Percentiles rank a stretch among this genome's conserved stretches.
These are phyloP conservation scores for Channa striata DNA, from an alignment of 2,797 vertebrate species.

Conservation along the genomic window DNA sequence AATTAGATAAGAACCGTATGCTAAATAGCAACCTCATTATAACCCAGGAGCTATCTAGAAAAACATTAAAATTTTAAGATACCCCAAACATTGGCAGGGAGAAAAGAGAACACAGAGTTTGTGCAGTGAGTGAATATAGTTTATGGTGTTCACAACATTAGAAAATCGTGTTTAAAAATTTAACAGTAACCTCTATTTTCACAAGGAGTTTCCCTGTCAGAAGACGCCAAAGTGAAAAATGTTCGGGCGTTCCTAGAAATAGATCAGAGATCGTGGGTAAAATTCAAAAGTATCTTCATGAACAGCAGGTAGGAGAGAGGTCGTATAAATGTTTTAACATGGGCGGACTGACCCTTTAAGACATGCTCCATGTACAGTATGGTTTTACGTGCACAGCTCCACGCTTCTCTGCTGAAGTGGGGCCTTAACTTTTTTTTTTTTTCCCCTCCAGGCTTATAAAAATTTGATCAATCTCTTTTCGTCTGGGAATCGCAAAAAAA, in stretches of 20 bases:
- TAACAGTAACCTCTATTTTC: slow-evolving; percentile 25
- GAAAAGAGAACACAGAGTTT: background rate
- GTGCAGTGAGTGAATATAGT: slow-evolving; percentile 14
- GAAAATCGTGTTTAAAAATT: slow-evolving; percentile 42
- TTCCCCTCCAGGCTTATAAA: slow-evolving; percentile 36
- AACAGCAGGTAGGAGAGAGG: background rate
- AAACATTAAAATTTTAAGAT: slow-evolving; percentile 11
- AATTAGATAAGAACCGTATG: background rate
- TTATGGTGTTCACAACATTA: slow-evolving; percentile 13
- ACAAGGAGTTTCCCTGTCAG: background rate
- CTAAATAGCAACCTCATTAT: background rate
- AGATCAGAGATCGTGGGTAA: too few relatives aligned
- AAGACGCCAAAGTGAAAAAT: background rate
- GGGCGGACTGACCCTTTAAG: background rate
- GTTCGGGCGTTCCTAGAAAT: too few relatives aligned
- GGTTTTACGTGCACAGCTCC: background rate
- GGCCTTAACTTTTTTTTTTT: slow-evolving; percentile 12
- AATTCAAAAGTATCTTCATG: background rate
- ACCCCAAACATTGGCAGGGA: slow-evolving; percentile 1
- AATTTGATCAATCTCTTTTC: slow-evolving; percentile 15
- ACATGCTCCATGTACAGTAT: background rate
- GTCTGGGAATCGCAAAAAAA: slow-evolving; percentile 12
- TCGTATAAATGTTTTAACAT: too few relatives aligned
- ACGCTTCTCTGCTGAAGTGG: slow-evolving; percentile 11
- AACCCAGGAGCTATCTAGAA: background rate